A percentile compares a stretch with the other conserved stretches of the same genome.
phyloP scores from a whole-genome alignment of 2,888 invertebrate species.

The Agrotis segetum region DNA sequence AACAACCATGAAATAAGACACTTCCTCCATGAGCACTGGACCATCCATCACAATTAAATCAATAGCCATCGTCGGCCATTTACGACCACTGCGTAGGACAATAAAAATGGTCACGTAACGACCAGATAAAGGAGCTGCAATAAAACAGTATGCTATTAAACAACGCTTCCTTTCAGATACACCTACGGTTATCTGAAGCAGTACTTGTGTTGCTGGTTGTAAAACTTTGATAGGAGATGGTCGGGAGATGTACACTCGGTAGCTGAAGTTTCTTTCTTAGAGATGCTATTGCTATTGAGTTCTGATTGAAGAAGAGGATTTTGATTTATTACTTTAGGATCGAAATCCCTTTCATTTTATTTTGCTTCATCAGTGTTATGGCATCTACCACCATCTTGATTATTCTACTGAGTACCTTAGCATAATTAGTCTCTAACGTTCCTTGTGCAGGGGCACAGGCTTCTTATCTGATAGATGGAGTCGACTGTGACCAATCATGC shows the following conservation, averaged over 20 bases:
- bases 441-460: no score
- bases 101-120: slow-evolving; percentile 55
- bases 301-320: not conserved
- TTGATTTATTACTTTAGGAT: not conserved
- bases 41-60: slow-evolving; percentile 50
- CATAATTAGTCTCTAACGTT: no score
- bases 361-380: not conserved
- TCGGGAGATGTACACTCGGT: slow-evolving; percentile 20
- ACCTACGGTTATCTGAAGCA: slow-evolving; percentile 49
- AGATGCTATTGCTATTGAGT: not conserved
- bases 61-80: slow-evolving; percentile 46
- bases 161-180: slow-evolving; percentile 40
- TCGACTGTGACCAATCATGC: no score
- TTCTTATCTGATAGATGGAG: no score
- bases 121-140: slow-evolving; percentile 55
- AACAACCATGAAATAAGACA: slow-evolving; percentile 3
- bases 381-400: no score
- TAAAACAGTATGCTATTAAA: slow-evolving; percentile 59
- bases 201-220: slow-evolving; percentile 42
- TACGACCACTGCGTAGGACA: slow-evolving; percentile 45
- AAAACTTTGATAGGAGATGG: slow-evolving; percentile 26
- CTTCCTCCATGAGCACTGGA: slow-evolving; percentile 12
- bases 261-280: slow-evolving; percentile 16
- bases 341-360: not conserved
- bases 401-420: no score